Evolutionary conservation across 2,888 invertebrate species (phyloP), one percentile per base, ranked within the genome.

Genomic region (Ommatoiulus sabulosus): DNA sequence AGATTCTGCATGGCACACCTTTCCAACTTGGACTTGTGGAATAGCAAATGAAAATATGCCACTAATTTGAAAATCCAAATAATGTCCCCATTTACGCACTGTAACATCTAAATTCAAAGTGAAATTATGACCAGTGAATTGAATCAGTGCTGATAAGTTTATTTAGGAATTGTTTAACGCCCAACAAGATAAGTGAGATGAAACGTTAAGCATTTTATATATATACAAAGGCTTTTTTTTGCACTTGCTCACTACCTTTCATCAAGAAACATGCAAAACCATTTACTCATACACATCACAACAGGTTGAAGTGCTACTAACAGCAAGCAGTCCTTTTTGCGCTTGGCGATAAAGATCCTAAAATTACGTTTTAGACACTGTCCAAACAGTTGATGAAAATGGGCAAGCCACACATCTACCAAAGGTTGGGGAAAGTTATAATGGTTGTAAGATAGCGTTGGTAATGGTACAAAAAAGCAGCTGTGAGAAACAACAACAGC

Each of bases 401-500:
- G 44, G 44, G 46, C 44, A 85, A 85, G 24, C 85, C 85, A 44
- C 85, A 85, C 46, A 44, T 85, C 72, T 72, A 72, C 24, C 72
- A 72, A 85, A 44, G 35, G 87, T 24, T 24, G 52, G 87, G 87
- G 15, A 48, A 87, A 44, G 44, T 86, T 12, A 44, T 44, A 44
- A 87, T 24, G 87, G 48, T 5, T 52, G 52, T 10, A 52, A 87
- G 15, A 20, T 52, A 87, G 48, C 52, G 17, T 87, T 87, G 87
- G 87, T 87, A 87, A 87, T 87, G 87, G 87, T 87, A 87, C 87
- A 48, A 52, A 86, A 84, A 87, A 87, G 46, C 46, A 44, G 52
- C 52, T 87, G 52, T 87, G 87, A 87, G 52, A 87, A 87, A 52
- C 48, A 20, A 87, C 8, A 52, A 35, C 46, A 87, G 46, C 52